Evolutionary conservation across 1,140 invertebrate genomes (phyloP), one percentile per base, ranked within the genome.

Genomic region (Condylostylus longicornis): DNA sequence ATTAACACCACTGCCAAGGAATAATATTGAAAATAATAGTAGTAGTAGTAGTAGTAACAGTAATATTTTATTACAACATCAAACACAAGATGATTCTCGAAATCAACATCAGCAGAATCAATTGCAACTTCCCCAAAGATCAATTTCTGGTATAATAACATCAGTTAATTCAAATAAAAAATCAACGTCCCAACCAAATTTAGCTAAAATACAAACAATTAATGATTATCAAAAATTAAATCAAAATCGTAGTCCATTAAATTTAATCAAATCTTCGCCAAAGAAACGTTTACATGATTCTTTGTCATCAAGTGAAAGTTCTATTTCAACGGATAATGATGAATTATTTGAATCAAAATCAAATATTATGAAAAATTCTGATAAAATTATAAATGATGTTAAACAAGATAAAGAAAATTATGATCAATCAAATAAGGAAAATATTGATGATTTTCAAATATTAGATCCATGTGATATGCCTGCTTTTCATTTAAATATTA

Each of bases 401-500:
- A 33, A 35, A 6, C 45, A 40, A 14, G 7, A 14, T 36, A 51
- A 49, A 31, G 48, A 47, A 29, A 49, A 44, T 33, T 35, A 42
- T 22, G 49, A 50, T n/a, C 23, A 18, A 19, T 46, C 42, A 18
- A 46, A 48, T 28, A 47, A 53, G 13, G 49, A 53, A 31, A 47
- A 58, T 32, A 44, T 48, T 9, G 45, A 60, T 37, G 42, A 47
- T 14, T 44, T 61, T 51, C 58, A 39, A 18, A 20, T 64, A 12
- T 45, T 61, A 33, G 60, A 65, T 33, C 61, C 54, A 43, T 51
- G 45, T 28, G 48, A 64, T 40, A 75, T 75, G 67, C 81, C 80
- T 3, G 81, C 75, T 0, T 67, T 72, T 32, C 67, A 74, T 23
- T 57, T 84, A n/a, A 75, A 80, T 50, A 77, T 83, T 51, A 80